phyloP scores from a whole-genome alignment of 2,888 invertebrate species.

The Chrysolina oricalcia region DNA sequence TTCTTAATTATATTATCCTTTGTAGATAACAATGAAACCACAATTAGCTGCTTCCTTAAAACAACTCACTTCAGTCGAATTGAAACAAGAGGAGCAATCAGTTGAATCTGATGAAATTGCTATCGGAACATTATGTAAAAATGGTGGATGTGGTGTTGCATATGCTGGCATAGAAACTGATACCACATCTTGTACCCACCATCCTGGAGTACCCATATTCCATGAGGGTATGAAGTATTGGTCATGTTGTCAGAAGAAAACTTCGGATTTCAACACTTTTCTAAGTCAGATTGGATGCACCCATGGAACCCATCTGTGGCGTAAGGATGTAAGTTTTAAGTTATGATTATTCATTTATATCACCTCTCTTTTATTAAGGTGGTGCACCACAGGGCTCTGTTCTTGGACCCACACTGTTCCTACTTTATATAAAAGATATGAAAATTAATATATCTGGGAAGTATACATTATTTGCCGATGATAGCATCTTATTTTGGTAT shows the following conservation, averaged over 20 bases:
- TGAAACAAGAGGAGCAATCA: slow-evolving; percentile 56
- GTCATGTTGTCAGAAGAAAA: slow-evolving; percentile 95
- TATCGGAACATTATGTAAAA: slow-evolving; percentile 89
- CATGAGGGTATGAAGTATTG: slow-evolving; percentile 98
- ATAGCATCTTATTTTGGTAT: too few relatives aligned
- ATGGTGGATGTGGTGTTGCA: slow-evolving; percentile 83
- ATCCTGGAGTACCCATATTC: slow-evolving; percentile 93
- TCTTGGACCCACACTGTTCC: too few relatives aligned
- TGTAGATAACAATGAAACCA: slow-evolving; percentile 73
- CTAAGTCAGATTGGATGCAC: slow-evolving; percentile 93
- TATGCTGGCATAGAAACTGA: slow-evolving; percentile 81
- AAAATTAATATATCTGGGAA: too few relatives aligned
- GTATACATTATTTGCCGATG: too few relatives aligned
- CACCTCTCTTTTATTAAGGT: too few relatives aligned
- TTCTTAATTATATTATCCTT: slow-evolving; percentile 34
- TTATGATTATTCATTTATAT: too few relatives aligned
- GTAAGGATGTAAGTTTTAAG: slow-evolving; percentile 76
- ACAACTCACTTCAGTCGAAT: slow-evolving; percentile 69
- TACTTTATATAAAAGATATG: too few relatives aligned
- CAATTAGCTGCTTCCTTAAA: slow-evolving; percentile 80
- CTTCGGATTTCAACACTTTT: slow-evolving; percentile 94
- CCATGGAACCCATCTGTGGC: slow-evolving; percentile 90
- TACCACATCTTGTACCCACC: slow-evolving; percentile 81
- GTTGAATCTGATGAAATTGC: slow-evolving; percentile 71
- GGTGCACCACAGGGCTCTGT: too few relatives aligned